phyloP scores from a whole-genome alignment of 2,888 invertebrate genomes.

The Eucriotettix oculatus region DNA sequence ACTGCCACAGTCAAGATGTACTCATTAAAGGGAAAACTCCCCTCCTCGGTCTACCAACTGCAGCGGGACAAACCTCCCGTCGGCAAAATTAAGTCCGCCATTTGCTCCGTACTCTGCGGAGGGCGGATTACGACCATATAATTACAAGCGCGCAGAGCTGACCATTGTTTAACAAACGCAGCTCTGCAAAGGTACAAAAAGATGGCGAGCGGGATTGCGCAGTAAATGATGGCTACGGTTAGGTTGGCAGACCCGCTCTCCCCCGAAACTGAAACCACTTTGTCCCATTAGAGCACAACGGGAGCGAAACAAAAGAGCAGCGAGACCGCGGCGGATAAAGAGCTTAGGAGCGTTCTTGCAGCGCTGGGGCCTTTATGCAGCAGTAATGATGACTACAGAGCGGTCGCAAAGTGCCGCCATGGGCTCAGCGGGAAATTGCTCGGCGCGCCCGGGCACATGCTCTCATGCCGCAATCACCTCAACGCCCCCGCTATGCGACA shows the following conservation, averaged over 20 bases:
- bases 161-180: neutral
- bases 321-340: neutral
- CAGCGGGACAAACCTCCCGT: neutral
- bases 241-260: neutral
- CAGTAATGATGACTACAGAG: neutral
- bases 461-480: no score
- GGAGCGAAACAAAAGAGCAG: neutral
- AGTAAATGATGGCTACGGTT: neutral
- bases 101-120: neutral
- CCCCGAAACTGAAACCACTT: neutral
- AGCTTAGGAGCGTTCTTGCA: neutral
- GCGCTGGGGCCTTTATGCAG: neutral
- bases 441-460: no score
- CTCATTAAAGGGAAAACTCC: no score
- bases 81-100: neutral
- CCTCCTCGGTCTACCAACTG: neutral
- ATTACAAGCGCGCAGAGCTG: neutral
- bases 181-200: neutral
- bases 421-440: no score
- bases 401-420: neutral
- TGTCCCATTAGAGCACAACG: neutral
- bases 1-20: no score
- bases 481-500: no score
- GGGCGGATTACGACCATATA: neutral
- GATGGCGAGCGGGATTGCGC: neutral